Base-by-base conservation (phyloP, 92 coral and sea anemone species). In the Chrysogorgia sp. region DNA sequence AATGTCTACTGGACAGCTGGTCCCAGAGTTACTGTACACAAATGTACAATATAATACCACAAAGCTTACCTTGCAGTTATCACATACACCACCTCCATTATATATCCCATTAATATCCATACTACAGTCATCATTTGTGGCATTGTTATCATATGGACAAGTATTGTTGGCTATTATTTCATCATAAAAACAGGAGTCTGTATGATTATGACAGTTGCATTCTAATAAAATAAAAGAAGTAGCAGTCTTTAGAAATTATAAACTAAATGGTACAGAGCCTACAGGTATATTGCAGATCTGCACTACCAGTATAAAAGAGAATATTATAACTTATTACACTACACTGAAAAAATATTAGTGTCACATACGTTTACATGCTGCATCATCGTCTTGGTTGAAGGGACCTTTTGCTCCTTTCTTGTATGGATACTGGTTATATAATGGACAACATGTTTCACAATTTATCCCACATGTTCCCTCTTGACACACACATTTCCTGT, bases 1-100 rank as follows among this genome's bases (percentile, higher is more conserved):
- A n/a, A n/a, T n/a, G n/a, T n/a, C n/a, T n/a, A 1, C 30, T 26
- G 30, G 1, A 26, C 19, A 10, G 30, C 69, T 26, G 35, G 10
- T 26, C 30, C 21, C 69, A 63, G 13, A 26, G 35, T n/a, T 35
- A n/a, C n/a, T n/a, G n/a, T n/a, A 31, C 12, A 6, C 53, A 67
- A 28, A n/a, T 67, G 0, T 37, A 2, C 25, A 26, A 24, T n/a
- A 68, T n/a, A n/a, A 68, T 21, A 7, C 8, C 1, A 0, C n/a
- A 21, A 2, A 15, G 35, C 68, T 72, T 71, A 93, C 98, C 98
- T 88, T 82, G 49, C 98, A 94, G 24, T 84, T 74, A 29, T 81
- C 84, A 47, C 98, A 94, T 47, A 94, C 98, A 29, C 98, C 98
- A 26, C 98, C 98, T 4, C 98, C 98, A 59, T 83, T 78, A 71